Conservation (phyloP, 2,113 vertebrate genomes). For the Leucopternis melanops region DNA sequence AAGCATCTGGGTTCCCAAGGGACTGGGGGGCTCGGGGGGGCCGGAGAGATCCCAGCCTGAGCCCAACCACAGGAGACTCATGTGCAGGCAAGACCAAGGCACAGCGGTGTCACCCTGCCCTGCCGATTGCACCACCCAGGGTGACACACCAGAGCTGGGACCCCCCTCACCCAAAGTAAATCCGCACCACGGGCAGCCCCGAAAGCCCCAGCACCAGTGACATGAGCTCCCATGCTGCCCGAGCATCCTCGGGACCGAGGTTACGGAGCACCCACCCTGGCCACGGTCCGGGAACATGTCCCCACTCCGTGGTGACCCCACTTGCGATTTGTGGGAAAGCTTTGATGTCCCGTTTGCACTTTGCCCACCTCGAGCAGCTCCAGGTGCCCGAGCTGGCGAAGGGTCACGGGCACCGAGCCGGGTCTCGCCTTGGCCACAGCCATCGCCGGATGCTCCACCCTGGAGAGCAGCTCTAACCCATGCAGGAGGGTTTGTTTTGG, state of each 20-base stretch:
- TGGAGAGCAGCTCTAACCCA: neutral
- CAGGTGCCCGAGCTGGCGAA: neutral
- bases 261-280: neutral
- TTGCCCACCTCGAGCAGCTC: neutral
- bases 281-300: accelerated
- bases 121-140: neutral
- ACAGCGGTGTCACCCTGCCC: neutral
- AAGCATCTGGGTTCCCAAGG: no score
- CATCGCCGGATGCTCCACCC: neutral
- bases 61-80: accelerated
- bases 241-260: accelerated
- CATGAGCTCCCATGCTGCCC: accelerated
- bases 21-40: accelerated
- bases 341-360: neutral
- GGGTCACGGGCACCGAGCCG: neutral
- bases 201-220: accelerated
- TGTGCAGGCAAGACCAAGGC: neutral
- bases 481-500: conserved; percentile 15
- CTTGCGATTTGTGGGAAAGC: neutral
- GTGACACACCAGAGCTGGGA: neutral
- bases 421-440: accelerated
- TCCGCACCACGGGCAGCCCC: accelerated
- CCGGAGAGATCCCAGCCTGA: neutral
- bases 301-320: accelerated
- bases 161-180: neutral